Percentiles rank a stretch among this genome's conserved stretches.
Conservation (phyloP, 2,888 invertebrate species). For the Synergus itoensis region DNA sequence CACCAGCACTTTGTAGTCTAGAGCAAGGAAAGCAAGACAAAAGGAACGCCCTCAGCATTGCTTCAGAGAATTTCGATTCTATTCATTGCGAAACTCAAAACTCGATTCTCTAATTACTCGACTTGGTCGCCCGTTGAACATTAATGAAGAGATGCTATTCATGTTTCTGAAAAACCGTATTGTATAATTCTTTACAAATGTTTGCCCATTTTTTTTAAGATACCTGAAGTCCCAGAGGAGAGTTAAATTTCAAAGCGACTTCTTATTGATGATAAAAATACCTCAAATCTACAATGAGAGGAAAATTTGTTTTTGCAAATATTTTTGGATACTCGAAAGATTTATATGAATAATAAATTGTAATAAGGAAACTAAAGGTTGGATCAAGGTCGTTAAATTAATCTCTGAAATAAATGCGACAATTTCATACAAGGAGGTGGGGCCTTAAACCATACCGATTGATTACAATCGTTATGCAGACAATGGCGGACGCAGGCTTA, state of each 20-base stretch:
- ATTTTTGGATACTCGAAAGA: neutral
- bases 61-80: conserved; percentile 26
- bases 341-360: neutral
- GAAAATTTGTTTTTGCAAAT: neutral
- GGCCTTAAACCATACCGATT: conserved; percentile 67
- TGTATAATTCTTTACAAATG: conserved; percentile 1
- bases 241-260: neutral
- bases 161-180: neutral
- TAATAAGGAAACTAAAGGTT: neutral
- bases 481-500: conserved; percentile 68
- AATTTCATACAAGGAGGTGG: conserved; percentile 45
- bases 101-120: conserved; percentile 25
- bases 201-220: neutral
- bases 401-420: neutral
- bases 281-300: too few species aligned
- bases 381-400: neutral
- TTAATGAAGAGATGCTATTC: conserved; percentile 17
- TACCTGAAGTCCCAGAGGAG: neutral
- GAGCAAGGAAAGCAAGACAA: conserved; percentile 8
- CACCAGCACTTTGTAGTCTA: conserved; percentile 16
- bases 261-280: neutral
- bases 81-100: conserved; percentile 8
- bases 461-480: conserved; percentile 72
- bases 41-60: conserved; percentile 3
- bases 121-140: neutral